These are phyloP conservation scores for Ectemnius cavifrons DNA, from an alignment of 2,888 invertebrate genomes.

Conservation along the genomic window DNA sequence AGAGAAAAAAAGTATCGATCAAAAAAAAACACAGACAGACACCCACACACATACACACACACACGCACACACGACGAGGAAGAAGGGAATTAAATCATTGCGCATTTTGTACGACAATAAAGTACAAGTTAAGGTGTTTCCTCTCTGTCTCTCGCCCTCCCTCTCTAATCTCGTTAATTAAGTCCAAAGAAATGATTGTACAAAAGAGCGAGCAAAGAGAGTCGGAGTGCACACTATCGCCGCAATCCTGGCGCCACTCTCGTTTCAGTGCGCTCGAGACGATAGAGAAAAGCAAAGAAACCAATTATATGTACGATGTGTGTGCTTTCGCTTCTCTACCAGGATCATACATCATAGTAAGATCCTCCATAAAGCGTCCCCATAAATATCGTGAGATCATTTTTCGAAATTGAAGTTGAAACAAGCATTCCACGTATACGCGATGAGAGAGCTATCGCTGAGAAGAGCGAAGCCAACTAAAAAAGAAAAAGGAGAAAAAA, in stretches of 20 bases:
- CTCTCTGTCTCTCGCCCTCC: too few relatives aligned
- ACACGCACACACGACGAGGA: too few relatives aligned
- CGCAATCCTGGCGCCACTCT: neutral
- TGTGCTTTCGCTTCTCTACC: conserved; percentile 5
- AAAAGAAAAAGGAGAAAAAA: too few relatives aligned
- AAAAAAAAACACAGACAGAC: conserved; percentile 11
- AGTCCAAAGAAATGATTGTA: conserved; percentile 18
- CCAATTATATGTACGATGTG: too few relatives aligned
- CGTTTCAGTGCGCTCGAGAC: neutral
- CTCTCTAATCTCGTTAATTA: conserved; percentile 27
- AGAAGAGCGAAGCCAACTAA: neutral
- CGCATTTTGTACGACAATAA: conserved; percentile 54
- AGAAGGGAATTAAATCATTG: conserved; percentile 7
- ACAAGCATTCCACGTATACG: conserved; percentile 19
- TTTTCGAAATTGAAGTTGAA: conserved; percentile 18
- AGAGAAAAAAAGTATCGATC: conserved; percentile 17
- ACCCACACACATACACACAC: too few relatives aligned
- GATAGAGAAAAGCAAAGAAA: neutral
- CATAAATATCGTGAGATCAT: neutral
- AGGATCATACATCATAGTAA: neutral
- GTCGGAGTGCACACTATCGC: conserved; percentile 3
- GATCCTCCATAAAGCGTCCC: too few relatives aligned
- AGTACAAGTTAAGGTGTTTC: conserved; percentile 46
- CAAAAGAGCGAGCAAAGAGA: too few relatives aligned
- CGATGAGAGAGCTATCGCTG: conserved; percentile 30